Percentiles rank a stretch among this genome's conserved stretches.
phyloP scores from a whole-genome alignment of 2,888 invertebrate species.

The Odontomyia ornata region DNA sequence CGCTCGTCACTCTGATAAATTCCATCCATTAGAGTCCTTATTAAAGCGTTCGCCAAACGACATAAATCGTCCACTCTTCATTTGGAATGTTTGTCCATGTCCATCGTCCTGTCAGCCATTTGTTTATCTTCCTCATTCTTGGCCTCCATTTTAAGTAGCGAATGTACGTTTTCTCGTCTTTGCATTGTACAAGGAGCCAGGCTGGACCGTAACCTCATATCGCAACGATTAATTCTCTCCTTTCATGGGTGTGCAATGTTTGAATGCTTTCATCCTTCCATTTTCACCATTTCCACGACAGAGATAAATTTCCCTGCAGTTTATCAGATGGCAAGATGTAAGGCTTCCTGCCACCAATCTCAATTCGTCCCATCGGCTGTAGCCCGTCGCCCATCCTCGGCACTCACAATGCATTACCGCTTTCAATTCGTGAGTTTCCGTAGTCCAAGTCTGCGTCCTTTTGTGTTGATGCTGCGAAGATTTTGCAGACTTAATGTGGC shows the following conservation, averaged over 20 bases:
- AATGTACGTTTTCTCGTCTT: slow-evolving; percentile 7
- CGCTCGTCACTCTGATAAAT: slow-evolving; percentile 27
- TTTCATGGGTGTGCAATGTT: background rate
- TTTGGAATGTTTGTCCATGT: slow-evolving; percentile 40
- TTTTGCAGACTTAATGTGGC: slow-evolving; percentile 34
- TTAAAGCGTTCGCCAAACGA: slow-evolving; percentile 32
- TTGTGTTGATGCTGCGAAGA: background rate
- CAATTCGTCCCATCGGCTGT: background rate
- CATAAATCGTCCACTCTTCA: slow-evolving; percentile 40
- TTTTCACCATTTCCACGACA: slow-evolving; percentile 24
- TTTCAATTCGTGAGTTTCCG: slow-evolving; percentile 19
- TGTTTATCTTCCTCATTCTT: slow-evolving; percentile 13
- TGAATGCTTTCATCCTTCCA: slow-evolving; percentile 1
- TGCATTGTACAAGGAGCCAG: background rate
- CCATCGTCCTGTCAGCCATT: slow-evolving; percentile 40
- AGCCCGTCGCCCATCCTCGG: background rate
- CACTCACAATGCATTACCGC: slow-evolving; percentile 21
- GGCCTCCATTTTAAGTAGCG: background rate
- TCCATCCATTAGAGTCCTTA: slow-evolving; percentile 36
- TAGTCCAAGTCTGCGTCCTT: background rate
- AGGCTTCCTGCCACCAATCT: background rate
- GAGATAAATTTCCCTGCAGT: slow-evolving; percentile 35
- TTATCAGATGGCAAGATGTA: slow-evolving; percentile 7
- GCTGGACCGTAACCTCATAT: slow-evolving; percentile 25
- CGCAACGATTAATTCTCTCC: slow-evolving; percentile 29